These are phyloP conservation scores for Melanotaenia maccullochi DNA, from an alignment of 2,797 vertebrate species.

Conservation along the genomic window DNA sequence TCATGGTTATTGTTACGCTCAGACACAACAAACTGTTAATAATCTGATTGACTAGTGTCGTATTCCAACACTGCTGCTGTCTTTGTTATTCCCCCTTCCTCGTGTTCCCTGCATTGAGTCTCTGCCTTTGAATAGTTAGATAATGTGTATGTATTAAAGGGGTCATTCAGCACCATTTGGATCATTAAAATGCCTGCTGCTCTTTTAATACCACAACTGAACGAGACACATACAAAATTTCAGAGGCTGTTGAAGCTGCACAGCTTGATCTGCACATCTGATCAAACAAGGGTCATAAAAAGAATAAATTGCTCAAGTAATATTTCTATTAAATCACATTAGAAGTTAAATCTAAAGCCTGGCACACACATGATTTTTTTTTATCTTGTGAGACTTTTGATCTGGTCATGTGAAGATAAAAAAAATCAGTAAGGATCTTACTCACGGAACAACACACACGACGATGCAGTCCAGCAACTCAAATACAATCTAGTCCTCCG, in stretches of 20 bases:
- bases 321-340: too few species aligned
- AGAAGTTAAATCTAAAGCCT: too few species aligned
- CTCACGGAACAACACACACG: too few species aligned
- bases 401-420: too few species aligned
- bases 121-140: slow-evolving; percentile 3
- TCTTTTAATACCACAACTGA: slow-evolving; percentile 8
- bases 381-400: too few species aligned
- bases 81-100: slow-evolving; percentile 35
- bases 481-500: too few species aligned
- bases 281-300: background rate
- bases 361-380: too few species aligned
- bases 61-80: slow-evolving; percentile 13
- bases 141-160: slow-evolving; percentile 25
- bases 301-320: background rate
- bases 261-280: background rate
- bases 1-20: slow-evolving; percentile 32
- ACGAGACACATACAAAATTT: slow-evolving; percentile 28
- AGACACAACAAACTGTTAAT: slow-evolving; percentile 46
- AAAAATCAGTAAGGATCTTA: too few species aligned
- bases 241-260: background rate
- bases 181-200: slow-evolving; percentile 15
- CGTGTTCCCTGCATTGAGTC: slow-evolving; percentile 7
- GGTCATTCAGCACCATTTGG: slow-evolving; percentile 22
- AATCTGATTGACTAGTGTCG: slow-evolving; percentile 47
- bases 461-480: too few species aligned